A percentile compares a stretch with the other conserved stretches of the same genome.
Evolutionary conservation across 2,888 invertebrate genomes (phyloP).

Genomic region (Epinotia bilunana): DNA sequence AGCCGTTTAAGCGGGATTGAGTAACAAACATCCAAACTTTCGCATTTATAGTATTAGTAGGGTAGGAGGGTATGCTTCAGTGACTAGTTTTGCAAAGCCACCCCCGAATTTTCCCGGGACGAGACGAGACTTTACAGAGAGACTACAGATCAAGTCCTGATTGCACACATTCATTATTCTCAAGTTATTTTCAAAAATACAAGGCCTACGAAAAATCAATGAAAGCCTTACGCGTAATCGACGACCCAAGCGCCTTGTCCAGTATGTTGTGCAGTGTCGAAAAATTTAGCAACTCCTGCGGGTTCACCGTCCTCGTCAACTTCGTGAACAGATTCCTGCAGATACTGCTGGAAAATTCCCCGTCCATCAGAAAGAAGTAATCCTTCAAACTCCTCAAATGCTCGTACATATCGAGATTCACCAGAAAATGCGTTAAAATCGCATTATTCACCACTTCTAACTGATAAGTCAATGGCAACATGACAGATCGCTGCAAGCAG

Average conservation of each 20-base stretch:
- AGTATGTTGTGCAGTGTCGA: constrained; percentile 88
- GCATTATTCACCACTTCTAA: constrained; percentile 89
- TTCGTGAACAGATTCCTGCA: constrained; percentile 88
- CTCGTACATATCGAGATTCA: constrained; percentile 87
- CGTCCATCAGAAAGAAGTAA: constrained; percentile 91
- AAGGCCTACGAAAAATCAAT: not conserved
- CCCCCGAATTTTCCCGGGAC: too few species aligned
- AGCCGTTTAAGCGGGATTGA: too few species aligned
- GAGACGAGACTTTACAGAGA: too few species aligned
- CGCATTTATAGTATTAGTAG: too few species aligned
- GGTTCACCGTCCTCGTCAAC: constrained; percentile 86
- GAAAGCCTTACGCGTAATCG: constrained; percentile 83
- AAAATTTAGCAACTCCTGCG: constrained; percentile 88
- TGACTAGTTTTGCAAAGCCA: too few species aligned
- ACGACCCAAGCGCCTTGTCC: constrained; percentile 87
- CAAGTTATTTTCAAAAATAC: too few species aligned
- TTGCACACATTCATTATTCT: too few species aligned
- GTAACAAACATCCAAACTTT: too few species aligned
- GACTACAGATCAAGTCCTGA: too few species aligned
- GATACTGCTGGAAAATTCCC: constrained; percentile 90
- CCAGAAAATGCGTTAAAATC: constrained; percentile 87
- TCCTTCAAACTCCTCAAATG: constrained; percentile 90
- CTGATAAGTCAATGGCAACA: constrained; percentile 88
- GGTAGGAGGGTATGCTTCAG: too few species aligned
- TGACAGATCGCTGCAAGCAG: constrained; percentile 87